Evolutionary conservation across 2,888 invertebrate species (phyloP).

Genomic region (Lepetodrilus schrolli): DNA sequence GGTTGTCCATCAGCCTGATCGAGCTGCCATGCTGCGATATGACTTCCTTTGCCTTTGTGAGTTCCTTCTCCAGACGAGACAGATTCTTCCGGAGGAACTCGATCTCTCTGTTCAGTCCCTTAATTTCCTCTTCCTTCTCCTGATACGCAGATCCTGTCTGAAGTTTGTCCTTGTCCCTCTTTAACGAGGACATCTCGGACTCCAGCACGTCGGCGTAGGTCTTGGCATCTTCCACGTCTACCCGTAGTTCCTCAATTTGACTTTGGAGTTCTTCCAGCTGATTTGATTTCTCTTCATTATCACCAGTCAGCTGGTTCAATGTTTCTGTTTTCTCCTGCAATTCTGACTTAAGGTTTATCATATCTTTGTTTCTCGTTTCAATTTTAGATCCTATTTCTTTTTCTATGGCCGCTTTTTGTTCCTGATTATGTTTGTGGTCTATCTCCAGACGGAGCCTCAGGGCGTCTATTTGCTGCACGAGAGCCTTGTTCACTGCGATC

Average conservation of each 20-base stretch:
- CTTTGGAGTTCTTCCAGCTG: slow-evolving; percentile 46
- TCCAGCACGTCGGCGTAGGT: slow-evolving; percentile 53
- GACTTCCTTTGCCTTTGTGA: slow-evolving; percentile 52
- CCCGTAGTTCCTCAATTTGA: slow-evolving; percentile 49
- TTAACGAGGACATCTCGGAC: slow-evolving; percentile 41
- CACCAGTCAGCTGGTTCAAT: slow-evolving; percentile 42
- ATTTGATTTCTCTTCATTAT: slow-evolving; percentile 46
- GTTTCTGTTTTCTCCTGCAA: slow-evolving; percentile 40
- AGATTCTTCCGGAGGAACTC: slow-evolving; percentile 49
- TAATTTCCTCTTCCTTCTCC: slow-evolving; percentile 49
- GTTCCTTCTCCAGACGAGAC: slow-evolving; percentile 50
- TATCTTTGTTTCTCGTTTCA: slow-evolving; percentile 41
- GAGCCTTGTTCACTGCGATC: slow-evolving; percentile 50
- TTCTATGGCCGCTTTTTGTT: slow-evolving; percentile 41
- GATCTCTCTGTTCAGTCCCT: slow-evolving; percentile 48
- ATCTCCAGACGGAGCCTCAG: slow-evolving; percentile 53
- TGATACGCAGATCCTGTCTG: slow-evolving; percentile 44
- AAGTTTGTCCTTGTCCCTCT: slow-evolving; percentile 46
- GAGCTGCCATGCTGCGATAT: slow-evolving; percentile 52
- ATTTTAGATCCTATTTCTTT: slow-evolving; percentile 44
- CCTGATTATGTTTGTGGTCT: slow-evolving; percentile 50
- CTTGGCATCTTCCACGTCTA: slow-evolving; percentile 51
- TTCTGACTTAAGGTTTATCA: slow-evolving; percentile 44
- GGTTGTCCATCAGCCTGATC: slow-evolving; percentile 51
- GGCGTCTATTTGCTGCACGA: slow-evolving; percentile 59